Base-by-base conservation (phyloP, 2,888 invertebrate species). In the Sinohyriopsis cumingii region DNA sequence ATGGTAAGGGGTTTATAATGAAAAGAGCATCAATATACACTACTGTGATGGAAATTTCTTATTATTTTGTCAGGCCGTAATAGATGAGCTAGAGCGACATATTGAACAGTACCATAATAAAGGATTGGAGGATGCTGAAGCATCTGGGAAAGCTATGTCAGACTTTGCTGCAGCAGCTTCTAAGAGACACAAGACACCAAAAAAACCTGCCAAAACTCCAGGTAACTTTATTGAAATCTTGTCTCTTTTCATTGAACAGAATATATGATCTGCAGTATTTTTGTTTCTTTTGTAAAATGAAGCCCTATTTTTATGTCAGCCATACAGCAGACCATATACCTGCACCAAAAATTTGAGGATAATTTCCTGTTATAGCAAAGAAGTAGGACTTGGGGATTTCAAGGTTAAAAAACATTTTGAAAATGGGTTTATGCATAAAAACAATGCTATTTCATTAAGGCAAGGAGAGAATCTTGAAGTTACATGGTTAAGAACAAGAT, bases 41-140 rank as follows among this genome's bases (percentile, higher is more conserved):
- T 54, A 12, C 20, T 66, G 20, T 59, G 33, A 33, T 18, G 19
- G 12, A 28, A 20, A 20, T 62, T 55, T 20, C 12, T 33, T n/a
- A 28, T 65, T 12, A 65, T 24, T 56, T 60, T 73, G 75, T 61
- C 78, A 89, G 89, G 77, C 91, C 0, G 86, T 93, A 20, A 92
- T 94, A 22, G 92, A 93, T 20, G 95, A 95, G 86, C 90, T 95
- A 59, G 93, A 94, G 75, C 92, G 92, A 67, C 92, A 93, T 68
- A 92, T 95, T 64, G 93, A 93, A 75, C 93, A 93, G 78, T 93
- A 93, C 78, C 88, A 87, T 69, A 84, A 78, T 59, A 89, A 88
- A 78, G 89, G 89, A 3, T 75, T 88, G 63, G 88, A 88, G 65
- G 89, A 90, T 22, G 87, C 83, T 9, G 86, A 86, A 45, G 76